A percentile compares a stretch with the other conserved stretches of the same genome.
These are phyloP conservation scores for Drosophila prolongata DNA, from an alignment of 2,888 invertebrate genomes.

Conservation along the genomic window DNA sequence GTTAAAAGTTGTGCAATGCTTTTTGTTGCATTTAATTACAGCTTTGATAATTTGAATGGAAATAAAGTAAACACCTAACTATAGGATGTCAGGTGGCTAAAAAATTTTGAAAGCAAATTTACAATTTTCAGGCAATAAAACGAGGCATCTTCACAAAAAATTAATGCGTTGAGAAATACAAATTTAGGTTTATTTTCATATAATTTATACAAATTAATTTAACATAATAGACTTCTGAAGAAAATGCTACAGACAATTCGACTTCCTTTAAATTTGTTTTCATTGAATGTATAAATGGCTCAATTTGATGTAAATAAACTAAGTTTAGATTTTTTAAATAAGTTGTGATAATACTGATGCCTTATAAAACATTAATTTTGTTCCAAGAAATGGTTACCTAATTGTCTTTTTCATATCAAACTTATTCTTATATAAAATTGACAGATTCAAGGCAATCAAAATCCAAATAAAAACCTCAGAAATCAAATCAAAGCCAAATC, in stretches of 20 bases:
- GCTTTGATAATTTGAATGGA: conserved; percentile 25
- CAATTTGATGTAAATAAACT: too few species aligned
- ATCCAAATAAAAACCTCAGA: conserved; percentile 34
- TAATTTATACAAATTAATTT: too few species aligned
- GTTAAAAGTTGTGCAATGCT: conserved; percentile 33
- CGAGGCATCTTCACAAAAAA: not conserved
- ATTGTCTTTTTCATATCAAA: not conserved
- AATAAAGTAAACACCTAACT: not conserved
- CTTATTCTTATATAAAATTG: not conserved
- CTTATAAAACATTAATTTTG: too few species aligned
- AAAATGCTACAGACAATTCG: too few species aligned
- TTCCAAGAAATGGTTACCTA: not conserved
- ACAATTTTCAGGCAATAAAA: not conserved
- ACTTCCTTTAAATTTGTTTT: too few species aligned
- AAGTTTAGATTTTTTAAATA: too few species aligned
- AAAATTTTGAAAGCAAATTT: not conserved
- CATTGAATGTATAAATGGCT: too few species aligned
- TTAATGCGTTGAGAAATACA: too few species aligned
- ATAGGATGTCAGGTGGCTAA: not conserved
- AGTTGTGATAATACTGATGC: too few species aligned
- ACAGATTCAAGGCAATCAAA: conserved; percentile 28
- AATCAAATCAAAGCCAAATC: conserved; percentile 44
- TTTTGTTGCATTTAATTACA: conserved; percentile 37
- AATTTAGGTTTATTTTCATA: too few species aligned
- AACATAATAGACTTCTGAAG: too few species aligned